Base-by-base conservation (phyloP, 2,888 invertebrate species). In the Hedya salicella region DNA sequence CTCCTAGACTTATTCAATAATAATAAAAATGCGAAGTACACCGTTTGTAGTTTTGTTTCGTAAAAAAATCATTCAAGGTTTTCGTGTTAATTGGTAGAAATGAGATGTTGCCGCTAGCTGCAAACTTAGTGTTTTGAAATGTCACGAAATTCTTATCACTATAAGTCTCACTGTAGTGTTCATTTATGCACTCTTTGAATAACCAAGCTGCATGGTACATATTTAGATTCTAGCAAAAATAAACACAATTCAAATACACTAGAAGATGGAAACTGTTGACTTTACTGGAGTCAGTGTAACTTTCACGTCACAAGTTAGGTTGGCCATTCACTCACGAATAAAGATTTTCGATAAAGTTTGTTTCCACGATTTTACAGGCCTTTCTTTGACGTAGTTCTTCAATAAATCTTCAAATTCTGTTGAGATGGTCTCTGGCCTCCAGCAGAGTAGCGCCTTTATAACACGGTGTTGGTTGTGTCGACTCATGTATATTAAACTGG, bases 401-500 rank as follows among this genome's bases (percentile, higher is more conserved):
- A 92, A 67, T 13, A 80, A 57, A 25, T 69, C 56, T 69, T 85
- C 82, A 13, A 89, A 78, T 13, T 86, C 83, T 2, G 71, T 69
- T 0, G 91, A 85, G 2, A 92, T 60, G 0, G 67, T 46, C 14
- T 75, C 71, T 13, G 91, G 87, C 32, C 73, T 77, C 85, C 89
- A 90, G 4, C 73, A 64, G 0, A 87, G 67, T 32, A 93, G 72
- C n/a, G 76, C 78, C 69, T 80, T 74, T 19, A 80, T 74, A 1
- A 90, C 78, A 17, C 80, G 72, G 3, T 72, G 68, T 42, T 76
- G 78, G 67, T 84, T 83, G 69, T 88, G 85, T 70, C 80, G 85
- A 62, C 79, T 81, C 75, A 92, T 80, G 54, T 76, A 82, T 56
- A 89, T 75, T 59, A 93, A 75, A 77, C 89, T 89, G 1, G 75